A percentile compares a stretch with the other conserved stretches of the same genome.
phyloP scores from a whole-genome alignment of 2,113 vertebrate genomes.

The Sylvilagus bachmani region DNA sequence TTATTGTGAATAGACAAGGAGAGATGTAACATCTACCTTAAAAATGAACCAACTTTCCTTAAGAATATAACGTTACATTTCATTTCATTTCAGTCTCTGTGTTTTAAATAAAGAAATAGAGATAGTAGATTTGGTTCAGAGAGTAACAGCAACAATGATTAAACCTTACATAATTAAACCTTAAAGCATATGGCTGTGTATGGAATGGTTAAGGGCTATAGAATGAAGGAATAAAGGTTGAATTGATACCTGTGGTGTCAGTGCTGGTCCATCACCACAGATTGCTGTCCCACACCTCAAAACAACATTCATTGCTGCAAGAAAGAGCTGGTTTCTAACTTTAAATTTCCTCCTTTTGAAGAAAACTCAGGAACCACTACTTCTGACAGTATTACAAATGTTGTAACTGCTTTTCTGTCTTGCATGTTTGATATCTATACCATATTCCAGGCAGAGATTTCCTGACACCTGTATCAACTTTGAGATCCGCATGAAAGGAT shows the following conservation, averaged over 20 bases:
- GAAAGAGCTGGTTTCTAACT: neutral
- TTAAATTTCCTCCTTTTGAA: slow-evolving; percentile 29
- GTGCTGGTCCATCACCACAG: neutral
- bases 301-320: neutral
- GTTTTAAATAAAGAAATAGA: slow-evolving; percentile 42
- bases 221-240: neutral
- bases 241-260: slow-evolving; percentile 15
- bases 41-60: neutral
- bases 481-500: neutral
- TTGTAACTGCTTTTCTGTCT: neutral
- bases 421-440: neutral
- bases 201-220: neutral
- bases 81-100: neutral
- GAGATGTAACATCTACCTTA: neutral
- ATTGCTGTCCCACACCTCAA: neutral
- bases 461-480: neutral
- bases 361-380: neutral
- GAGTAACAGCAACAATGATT: neutral
- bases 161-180: neutral
- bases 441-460: neutral
- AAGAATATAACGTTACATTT: neutral
- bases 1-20: neutral
- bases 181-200: neutral
- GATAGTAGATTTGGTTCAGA: neutral
- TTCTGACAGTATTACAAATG: neutral